phyloP scores from a whole-genome alignment of 2,113 vertebrate genomes.

The Misgurnus mizolepis region DNA sequence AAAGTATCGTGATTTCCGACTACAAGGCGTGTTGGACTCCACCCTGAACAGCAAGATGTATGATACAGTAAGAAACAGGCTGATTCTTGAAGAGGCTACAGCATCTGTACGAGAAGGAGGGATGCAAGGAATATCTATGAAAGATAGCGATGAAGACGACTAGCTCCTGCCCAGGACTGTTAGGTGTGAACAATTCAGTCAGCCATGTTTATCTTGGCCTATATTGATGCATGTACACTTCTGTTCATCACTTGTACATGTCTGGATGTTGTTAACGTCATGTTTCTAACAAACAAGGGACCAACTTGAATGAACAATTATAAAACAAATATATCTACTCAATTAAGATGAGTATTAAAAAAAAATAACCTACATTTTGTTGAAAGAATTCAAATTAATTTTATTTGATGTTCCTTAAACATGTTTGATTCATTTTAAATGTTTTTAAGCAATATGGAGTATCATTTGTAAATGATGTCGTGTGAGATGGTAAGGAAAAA shows the following conservation, averaged over 20 bases:
- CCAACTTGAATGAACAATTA: constrained; percentile 67
- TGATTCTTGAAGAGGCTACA: constrained; percentile 94
- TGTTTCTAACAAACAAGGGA: constrained; percentile 73
- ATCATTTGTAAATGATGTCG: constrained; percentile 79
- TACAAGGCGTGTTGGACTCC: constrained; percentile 99
- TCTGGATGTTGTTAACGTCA: constrained; percentile 78
- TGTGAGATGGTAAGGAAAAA: constrained; percentile 77
- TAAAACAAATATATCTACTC: background rate
- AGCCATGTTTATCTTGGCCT: constrained; percentile 63
- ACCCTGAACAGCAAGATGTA: constrained; percentile 99
- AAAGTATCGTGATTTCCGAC: constrained; percentile 97
- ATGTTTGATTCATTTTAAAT: constrained; percentile 78
- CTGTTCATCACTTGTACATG: constrained; percentile 80
- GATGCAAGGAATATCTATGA: constrained; percentile 97
- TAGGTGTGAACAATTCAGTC: background rate
- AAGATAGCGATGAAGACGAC: constrained; percentile 93
- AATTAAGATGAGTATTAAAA: constrained; percentile 4
- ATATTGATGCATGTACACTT: constrained; percentile 85
- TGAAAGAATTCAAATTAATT: constrained; percentile 35
- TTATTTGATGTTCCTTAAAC: constrained; percentile 69
- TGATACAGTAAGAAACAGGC: constrained; percentile 92
- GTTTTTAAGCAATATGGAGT: constrained; percentile 89
- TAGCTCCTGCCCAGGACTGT: constrained; percentile 65
- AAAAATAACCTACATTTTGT: constrained; percentile 34
- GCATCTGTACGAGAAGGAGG: constrained; percentile 93